phyloP scores from a whole-genome alignment of 1,140 invertebrate species.

The Aphis gossypii region DNA sequence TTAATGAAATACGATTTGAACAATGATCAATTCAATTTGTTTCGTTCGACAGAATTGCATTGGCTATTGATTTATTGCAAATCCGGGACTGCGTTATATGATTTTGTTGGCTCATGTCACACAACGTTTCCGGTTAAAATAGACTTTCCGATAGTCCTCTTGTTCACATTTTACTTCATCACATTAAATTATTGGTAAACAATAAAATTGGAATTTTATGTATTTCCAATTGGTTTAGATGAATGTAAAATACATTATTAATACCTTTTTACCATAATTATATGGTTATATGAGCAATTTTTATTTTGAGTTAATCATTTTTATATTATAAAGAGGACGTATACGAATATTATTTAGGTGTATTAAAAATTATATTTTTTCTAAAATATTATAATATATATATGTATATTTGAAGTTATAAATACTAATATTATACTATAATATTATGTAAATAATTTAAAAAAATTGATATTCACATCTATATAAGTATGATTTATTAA shows the following conservation, averaged over 20 bases:
- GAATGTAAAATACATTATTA: not conserved
- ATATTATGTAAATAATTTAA: not conserved
- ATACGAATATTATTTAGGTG: not conserved
- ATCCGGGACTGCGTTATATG: constrained; percentile 1
- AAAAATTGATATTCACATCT: not conserved
- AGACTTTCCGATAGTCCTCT: not conserved
- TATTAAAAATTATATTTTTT: not conserved
- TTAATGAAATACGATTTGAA: constrained; percentile 39
- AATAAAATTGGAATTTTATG: not conserved
- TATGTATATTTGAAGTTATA: not conserved
- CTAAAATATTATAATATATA: not conserved
- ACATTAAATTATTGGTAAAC: not conserved
- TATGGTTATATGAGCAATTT: not conserved
- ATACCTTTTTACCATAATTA: not conserved
- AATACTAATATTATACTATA: not conserved
- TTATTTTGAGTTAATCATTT: not conserved
- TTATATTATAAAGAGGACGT: not conserved
- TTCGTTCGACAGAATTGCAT: constrained; percentile 7
- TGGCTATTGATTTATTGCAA: constrained; percentile 19
- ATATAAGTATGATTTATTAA: not conserved
- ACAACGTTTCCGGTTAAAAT: constrained; percentile 8
- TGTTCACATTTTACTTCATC: not conserved
- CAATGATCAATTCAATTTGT: constrained; percentile 38
- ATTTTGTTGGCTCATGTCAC: constrained; percentile 29
- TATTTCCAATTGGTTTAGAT: not conserved